Base-by-base conservation (phyloP, 2,797 vertebrate species). In the Cyclopterus lumpus region DNA sequence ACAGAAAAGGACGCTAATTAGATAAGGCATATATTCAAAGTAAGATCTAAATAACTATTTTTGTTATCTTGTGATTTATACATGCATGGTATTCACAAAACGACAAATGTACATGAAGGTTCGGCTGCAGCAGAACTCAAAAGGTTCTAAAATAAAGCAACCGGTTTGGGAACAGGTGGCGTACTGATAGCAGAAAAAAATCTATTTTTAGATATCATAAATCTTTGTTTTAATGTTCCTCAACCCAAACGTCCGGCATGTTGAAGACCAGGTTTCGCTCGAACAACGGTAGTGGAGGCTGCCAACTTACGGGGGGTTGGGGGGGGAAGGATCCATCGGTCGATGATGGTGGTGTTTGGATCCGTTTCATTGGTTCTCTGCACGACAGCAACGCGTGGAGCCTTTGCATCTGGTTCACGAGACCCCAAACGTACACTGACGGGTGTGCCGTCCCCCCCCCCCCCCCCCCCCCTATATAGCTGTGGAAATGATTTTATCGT, bases 151-250 rank as follows among this genome's bases (percentile, higher is more conserved):
- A 53, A 36, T 51, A 26, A 30, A 51, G 62, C n/a, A 8, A 34
- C n/a, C n/a, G 36, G 15, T 16, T 7, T 16, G n/a, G 42, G 14
- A 63, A 53, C 61, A 60, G 70, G 22, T 71, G 40, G 24, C 40
- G 8, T 0, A 3, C 12, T 51, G 15, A 59, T 3, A 26, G 64
- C 7, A 36, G 15, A 28, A 59, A 14, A n/a, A 64, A n/a, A n/a
- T n/a, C n/a, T n/a, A n/a, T n/a, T n/a, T n/a, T n/a, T n/a, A n/a
- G n/a, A n/a, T n/a, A n/a, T 67, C 60, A 59, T 69, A 48, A 57
- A 66, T 78, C 26, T 53, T n/a, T 67, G 38, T 61, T 64, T 11
- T 24, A 20, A n/a, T 58, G 28, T 24, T 58, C 16, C 53, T 15
- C 28, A 36, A 36, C 6, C 20, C 51, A 15, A 14, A 15, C 20